Evolutionary conservation across 2,113 vertebrate species (phyloP), one percentile per base, ranked within the genome.

Genomic region (Dryoscopus gambensis): DNA sequence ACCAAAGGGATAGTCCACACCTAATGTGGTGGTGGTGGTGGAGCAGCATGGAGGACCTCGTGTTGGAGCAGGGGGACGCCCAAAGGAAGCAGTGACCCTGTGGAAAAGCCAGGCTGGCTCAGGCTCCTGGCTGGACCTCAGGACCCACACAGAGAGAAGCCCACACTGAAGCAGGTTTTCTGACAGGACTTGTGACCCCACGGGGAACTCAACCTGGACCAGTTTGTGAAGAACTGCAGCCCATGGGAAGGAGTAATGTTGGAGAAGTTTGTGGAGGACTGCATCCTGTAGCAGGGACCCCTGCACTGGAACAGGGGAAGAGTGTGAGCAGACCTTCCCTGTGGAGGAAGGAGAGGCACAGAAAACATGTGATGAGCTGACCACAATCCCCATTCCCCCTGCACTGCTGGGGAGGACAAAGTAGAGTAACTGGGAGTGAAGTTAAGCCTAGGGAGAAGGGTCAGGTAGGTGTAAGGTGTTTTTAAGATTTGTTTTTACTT

Each of bases 321-420:
- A 10, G 21, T 12, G 31, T 42, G 59, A 18, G 10, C 25, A 65
- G 59, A 44, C 37, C 35, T 50, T 22, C 18, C 37, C 27, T 50
- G 42, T 0, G 1, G 50, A 56, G 30, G n/a, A 64, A 42, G 31
- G 35, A 65, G 42, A 27, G 50, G 31, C 20, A 71, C 11, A 64
- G 11, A 56, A 23, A 62, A 6, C 9, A 17, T 0, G 0, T 10
- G 27, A 31, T 57, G 50, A 64, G 13, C 10, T 9, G 42, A 57
- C 17, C 50, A 33, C 22, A 65, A 1, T 10, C 9, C 18, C 27
- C 44, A 30, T n/a, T 39, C 27, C 23, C 8, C 15, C 52, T 52
- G 68, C 60, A 28, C 37, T 39, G 37, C 23, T 46, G 6, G 7
- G 27, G 23, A 50, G 33, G 25, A 13, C 8, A 50, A 74, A 28